Evolutionary conservation across 2,797 vertebrate species (phyloP).

Genomic region (Atherinosoma microstoma): DNA sequence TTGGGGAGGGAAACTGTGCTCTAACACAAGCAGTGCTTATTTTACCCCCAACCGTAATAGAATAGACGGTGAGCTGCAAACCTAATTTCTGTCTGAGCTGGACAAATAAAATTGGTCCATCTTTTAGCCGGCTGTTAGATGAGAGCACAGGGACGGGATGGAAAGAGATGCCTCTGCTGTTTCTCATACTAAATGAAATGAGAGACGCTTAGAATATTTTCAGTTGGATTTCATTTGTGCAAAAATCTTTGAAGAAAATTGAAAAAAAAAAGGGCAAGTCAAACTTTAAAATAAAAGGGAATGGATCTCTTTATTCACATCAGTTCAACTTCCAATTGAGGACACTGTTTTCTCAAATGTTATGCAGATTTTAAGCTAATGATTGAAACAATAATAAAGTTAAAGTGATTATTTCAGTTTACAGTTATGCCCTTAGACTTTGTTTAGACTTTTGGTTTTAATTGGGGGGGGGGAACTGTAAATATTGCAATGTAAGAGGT

Average conservation of each 20-base stretch:
- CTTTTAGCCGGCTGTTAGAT: not conserved
- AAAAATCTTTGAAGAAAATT: not conserved
- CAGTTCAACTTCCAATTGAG: not conserved
- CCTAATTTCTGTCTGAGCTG: not conserved
- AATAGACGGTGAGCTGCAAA: not conserved
- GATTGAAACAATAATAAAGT: not conserved
- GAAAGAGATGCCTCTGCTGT: not conserved
- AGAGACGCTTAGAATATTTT: no score
- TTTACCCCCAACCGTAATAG: not conserved
- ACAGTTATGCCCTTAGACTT: not conserved
- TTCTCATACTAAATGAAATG: not conserved
- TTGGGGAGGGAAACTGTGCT: not conserved
- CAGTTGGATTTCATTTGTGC: not conserved
- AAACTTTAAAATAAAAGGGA: not conserved
- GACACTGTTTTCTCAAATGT: not conserved
- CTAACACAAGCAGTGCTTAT: not conserved
- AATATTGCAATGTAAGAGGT: not conserved
- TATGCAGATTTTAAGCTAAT: not conserved
- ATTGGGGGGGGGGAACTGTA: not conserved
- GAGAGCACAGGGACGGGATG: not conserved
- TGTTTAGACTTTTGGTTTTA: conserved; percentile 1
- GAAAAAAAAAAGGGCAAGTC: not conserved
- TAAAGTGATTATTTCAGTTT: not conserved
- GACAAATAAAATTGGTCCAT: not conserved
- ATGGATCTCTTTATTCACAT: not conserved